Conservation (phyloP, 2,888 invertebrate genomes). For the Monopis laevigella region DNA sequence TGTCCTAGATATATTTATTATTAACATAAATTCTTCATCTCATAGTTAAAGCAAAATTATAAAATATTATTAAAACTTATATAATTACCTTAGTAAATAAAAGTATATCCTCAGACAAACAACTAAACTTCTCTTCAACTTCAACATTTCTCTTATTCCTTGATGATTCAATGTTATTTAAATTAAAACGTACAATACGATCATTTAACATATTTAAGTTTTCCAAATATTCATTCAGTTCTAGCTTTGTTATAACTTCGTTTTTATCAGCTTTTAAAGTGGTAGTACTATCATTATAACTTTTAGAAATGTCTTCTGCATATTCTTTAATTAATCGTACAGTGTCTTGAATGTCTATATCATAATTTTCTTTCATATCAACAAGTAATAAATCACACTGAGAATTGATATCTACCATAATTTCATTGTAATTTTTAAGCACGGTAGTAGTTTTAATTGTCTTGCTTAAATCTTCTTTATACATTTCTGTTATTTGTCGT, state of each 20-base stretch:
- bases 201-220: conserved; percentile 46
- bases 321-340: conserved; percentile 40
- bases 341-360: conserved; percentile 26
- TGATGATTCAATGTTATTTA: conserved; percentile 27
- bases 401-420: conserved; percentile 3
- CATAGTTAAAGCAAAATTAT: no score
- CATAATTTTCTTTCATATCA: conserved; percentile 33
- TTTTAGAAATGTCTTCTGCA: conserved; percentile 41
- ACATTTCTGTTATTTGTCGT: conserved; percentile 2
- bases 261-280: neutral
- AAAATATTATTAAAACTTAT: no score
- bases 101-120: conserved; percentile 42
- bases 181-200: conserved; percentile 36
- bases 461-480: neutral
- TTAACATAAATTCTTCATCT: no score
- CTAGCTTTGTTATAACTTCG: conserved; percentile 26
- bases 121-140: conserved; percentile 38
- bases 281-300: conserved; percentile 15
- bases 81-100: conserved; percentile 42
- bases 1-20: no score
- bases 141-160: conserved; percentile 30
- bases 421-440: conserved; percentile 1
- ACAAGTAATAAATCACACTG: conserved; percentile 32
- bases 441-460: neutral
- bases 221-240: conserved; percentile 38